Percentiles rank a stretch among this genome's conserved stretches.
Conservation (phyloP, 2,888 invertebrate species). For the Netelia inedita region DNA sequence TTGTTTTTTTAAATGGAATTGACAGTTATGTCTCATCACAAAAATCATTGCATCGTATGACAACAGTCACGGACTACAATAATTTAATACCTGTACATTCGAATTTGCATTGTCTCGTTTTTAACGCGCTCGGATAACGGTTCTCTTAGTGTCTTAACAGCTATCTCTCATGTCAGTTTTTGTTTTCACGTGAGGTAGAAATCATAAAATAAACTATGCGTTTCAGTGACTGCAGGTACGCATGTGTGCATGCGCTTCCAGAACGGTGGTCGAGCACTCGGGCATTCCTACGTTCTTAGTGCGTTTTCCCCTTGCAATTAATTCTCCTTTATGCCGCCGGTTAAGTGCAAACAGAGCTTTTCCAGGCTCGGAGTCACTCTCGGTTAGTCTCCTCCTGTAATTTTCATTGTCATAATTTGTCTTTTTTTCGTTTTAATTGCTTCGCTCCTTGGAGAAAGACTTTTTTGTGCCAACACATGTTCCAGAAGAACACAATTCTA, state of each 20-base stretch:
- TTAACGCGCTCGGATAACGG: too few species aligned
- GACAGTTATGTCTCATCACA: not conserved
- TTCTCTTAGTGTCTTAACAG: too few species aligned
- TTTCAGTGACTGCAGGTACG: not conserved
- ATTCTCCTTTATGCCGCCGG: not conserved
- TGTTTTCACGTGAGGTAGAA: constrained; percentile 10
- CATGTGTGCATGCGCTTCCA: not conserved
- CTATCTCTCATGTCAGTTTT: constrained; percentile 8
- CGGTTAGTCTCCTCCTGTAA: not conserved
- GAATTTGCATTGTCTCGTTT: not conserved
- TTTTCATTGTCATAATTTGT: constrained; percentile 8
- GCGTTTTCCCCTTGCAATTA: constrained; percentile 9
- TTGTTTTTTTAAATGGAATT: not conserved
- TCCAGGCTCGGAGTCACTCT: constrained; percentile 9
- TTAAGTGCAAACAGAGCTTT: constrained; percentile 17
- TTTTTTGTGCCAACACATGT: constrained; percentile 3
- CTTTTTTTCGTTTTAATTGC: not conserved
- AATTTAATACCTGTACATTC: not conserved
- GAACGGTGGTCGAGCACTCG: constrained; percentile 30
- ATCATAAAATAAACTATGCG: constrained; percentile 48
- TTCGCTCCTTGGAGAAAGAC: not conserved
- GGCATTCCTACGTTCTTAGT: constrained; percentile 12
- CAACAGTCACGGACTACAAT: not conserved
- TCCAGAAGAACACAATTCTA: constrained; percentile 2
- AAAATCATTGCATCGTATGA: not conserved